These are phyloP conservation scores for Callocephalon fimbriatum DNA, from an alignment of 2,113 vertebrate genomes.

Conservation along the genomic window DNA sequence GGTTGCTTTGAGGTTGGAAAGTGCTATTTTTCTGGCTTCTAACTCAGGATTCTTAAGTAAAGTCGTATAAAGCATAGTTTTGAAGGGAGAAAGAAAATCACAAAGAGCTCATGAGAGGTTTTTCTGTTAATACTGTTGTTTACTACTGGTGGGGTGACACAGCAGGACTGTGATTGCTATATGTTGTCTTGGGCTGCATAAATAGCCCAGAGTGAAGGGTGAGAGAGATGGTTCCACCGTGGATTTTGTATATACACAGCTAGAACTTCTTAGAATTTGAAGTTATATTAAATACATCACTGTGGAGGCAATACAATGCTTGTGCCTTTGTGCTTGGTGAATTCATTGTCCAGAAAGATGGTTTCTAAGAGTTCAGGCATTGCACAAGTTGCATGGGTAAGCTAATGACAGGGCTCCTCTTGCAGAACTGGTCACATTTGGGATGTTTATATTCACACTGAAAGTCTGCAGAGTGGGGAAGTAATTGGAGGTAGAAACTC, in stretches of 20 bases:
- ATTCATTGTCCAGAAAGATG: not conserved
- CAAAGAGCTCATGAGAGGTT: not conserved
- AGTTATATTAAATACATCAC: not conserved
- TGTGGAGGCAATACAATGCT: not conserved
- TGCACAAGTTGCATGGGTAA: not conserved
- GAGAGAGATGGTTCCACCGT: not conserved
- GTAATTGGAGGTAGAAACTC: not conserved
- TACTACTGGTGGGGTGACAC: not conserved
- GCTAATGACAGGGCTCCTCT: not conserved
- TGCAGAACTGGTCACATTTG: not conserved
- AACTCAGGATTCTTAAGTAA: constrained; percentile 14
- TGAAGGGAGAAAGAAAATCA: constrained; percentile 2
- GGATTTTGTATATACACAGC: not conserved
- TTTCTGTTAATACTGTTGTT: not conserved
- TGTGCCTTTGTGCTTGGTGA: not conserved
- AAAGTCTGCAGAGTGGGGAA: not conserved
- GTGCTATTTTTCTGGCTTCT: constrained; percentile 66
- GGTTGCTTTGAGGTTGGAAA: constrained; percentile 69
- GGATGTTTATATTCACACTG: not conserved
- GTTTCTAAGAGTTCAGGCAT: not conserved
- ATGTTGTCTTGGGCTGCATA: not conserved
- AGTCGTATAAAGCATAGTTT: constrained; percentile 31
- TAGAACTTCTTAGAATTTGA: not conserved
- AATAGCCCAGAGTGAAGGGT: not conserved
- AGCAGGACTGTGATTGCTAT: not conserved